Base-by-base conservation (phyloP, 2,113 vertebrate species). In the Caloenas nicobarica region DNA sequence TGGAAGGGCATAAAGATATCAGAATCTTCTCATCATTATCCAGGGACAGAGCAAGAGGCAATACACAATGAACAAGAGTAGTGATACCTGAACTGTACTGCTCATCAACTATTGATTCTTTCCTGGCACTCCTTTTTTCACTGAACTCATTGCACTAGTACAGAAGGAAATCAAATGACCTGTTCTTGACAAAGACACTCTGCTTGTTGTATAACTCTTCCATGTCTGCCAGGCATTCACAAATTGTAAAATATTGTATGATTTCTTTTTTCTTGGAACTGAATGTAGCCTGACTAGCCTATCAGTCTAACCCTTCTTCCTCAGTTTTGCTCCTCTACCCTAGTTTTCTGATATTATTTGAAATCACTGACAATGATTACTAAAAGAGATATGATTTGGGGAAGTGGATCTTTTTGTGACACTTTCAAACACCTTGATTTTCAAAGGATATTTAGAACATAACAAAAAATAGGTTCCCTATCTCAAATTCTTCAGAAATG, bases 381-480 rank as follows among this genome's bases (percentile, higher is more conserved):
- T 29, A 65, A 62, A 83, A 76, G 26, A 64, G 9, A 34, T 7
- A 24, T n/a, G 19, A 77, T 77, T 57, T 77, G 10, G 3, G 22
- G 12, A 84, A 81, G 6, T 48, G 11, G 10, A 38, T 58, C 34
- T 68, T 86, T 83, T 76, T 82, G n/a, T 77, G 54, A 46, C 10
- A 33, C 2, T 18, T 88, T 82, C 17, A 86, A 94, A 72, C 42
- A 88, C 34, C 14, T 69, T 88, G 70, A 88, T 94, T 93, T 94
- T 93, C 62, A 95, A 89, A 81, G 13, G 17, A 81, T 53, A 5
- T 36, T 95, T 40, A 79, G 38, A 84, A 85, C 18, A 53, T 44
- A 53, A 2, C 5, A 71, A 82, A 84, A 64, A 0, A 0, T 3
- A 50, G 1, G 1, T n/a, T 58, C 10, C 48, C 19, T 84, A 29